phyloP scores from a whole-genome alignment of 2,888 invertebrate species.

The Epinotia ramella region DNA sequence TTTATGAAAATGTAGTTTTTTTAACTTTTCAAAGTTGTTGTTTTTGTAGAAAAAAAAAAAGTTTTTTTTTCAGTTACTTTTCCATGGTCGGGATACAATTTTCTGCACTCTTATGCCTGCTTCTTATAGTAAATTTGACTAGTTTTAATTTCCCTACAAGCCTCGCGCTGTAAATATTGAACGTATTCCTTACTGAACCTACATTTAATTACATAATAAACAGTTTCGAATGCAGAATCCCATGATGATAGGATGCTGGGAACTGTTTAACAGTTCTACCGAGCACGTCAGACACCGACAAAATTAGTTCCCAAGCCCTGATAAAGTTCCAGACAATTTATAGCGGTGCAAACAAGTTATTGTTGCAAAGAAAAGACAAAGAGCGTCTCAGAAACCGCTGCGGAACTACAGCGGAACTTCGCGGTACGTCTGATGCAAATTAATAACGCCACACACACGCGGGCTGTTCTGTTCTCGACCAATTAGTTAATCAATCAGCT shows the following conservation, averaged over 20 bases:
- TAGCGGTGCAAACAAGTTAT: slow-evolving; percentile 32
- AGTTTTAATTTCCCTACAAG: no score
- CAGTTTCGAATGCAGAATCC: no score
- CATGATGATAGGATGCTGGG: not conserved
- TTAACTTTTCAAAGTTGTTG: no score
- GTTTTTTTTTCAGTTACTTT: no score
- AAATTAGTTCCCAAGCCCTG: not conserved
- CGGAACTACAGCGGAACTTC: slow-evolving; percentile 39
- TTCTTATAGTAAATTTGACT: no score
- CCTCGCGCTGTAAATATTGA: no score
- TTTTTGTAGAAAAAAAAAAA: no score
- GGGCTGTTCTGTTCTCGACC: slow-evolving; percentile 22
- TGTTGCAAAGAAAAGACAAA: slow-evolving; percentile 35
- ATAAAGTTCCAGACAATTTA: slow-evolving; percentile 19
- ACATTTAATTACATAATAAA: no score
- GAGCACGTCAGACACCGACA: not conserved
- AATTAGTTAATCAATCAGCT: not conserved
- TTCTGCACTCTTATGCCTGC: no score
- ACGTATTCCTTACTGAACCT: no score
- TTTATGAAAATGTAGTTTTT: no score
- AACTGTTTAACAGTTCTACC: not conserved
- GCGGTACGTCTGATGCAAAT: slow-evolving; percentile 58
- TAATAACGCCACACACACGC: slow-evolving; percentile 55
- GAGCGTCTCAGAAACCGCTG: slow-evolving; percentile 28
- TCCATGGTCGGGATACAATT: no score